Conservation (phyloP, 2,888 invertebrate species). For the Pantelozetes paolii region DNA sequence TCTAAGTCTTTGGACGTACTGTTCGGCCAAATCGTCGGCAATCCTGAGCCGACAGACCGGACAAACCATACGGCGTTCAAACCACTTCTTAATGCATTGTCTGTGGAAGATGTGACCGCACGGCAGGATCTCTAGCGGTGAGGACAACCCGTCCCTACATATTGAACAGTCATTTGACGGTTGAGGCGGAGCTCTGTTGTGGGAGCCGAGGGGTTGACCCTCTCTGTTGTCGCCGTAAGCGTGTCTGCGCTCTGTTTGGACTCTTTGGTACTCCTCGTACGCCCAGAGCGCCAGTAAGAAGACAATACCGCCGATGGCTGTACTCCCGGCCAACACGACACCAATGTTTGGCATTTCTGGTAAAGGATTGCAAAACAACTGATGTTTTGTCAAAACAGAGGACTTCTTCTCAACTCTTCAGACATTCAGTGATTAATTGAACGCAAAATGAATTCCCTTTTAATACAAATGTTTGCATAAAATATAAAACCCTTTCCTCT, state of each 20-base stretch:
- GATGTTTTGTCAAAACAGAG: no score
- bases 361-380: no score
- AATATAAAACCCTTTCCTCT: no score
- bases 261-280: not conserved
- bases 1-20: slow-evolving; percentile 17
- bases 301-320: not conserved
- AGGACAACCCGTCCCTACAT: not conserved
- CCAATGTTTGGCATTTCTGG: not conserved
- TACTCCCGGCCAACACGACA: not conserved
- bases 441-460: no score
- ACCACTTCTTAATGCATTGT: slow-evolving; percentile 28
- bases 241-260: not conserved
- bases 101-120: slow-evolving; percentile 32
- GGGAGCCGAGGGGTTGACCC: not conserved
- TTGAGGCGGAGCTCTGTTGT: not conserved
- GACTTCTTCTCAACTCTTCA: no score
- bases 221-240: not conserved
- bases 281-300: not conserved
- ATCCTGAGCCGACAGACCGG: slow-evolving; percentile 4
- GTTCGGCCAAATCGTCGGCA: not conserved
- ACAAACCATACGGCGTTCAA: not conserved
- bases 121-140: slow-evolving; percentile 16
- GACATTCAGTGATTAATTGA: no score
- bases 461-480: no score
- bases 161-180: slow-evolving; percentile 26